These are phyloP conservation scores for Rhyacophila evoluta DNA, from an alignment of 2,888 invertebrate genomes.

Conservation along the genomic window DNA sequence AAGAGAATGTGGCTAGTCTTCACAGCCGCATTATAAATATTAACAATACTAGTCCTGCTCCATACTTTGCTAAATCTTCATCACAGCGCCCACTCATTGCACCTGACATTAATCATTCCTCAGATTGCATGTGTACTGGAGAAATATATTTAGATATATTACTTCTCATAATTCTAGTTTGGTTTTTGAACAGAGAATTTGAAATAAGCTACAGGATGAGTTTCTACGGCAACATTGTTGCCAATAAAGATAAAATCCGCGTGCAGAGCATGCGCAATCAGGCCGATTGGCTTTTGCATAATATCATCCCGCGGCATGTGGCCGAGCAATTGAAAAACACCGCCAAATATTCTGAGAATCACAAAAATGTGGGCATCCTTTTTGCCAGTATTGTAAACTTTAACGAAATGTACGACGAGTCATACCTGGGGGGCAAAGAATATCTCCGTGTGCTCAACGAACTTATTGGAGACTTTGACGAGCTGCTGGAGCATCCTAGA, in stretches of 20 bases:
- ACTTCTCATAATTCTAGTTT: conserved; percentile 87
- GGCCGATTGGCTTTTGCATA: conserved; percentile 95
- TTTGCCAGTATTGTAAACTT: conserved; percentile 98
- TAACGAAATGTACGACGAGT: conserved; percentile 98
- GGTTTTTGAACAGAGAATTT: conserved; percentile 94
- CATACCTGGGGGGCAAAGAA: conserved; percentile 94
- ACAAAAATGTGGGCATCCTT: conserved; percentile 91
- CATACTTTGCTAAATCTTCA: neutral
- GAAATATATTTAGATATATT: conserved; percentile 88
- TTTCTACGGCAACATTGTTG: conserved; percentile 93
- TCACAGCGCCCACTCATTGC: neutral
- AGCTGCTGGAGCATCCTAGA: conserved; percentile 83
- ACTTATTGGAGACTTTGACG: conserved; percentile 96
- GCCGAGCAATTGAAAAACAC: conserved; percentile 93
- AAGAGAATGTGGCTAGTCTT: neutral
- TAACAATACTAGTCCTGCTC: neutral
- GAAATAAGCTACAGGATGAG: conserved; percentile 94
- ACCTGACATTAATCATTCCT: neutral
- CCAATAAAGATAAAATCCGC: conserved; percentile 87
- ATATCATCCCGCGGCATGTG: conserved; percentile 96
- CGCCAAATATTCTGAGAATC: conserved; percentile 94
- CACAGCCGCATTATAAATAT: neutral
- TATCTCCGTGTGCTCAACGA: conserved; percentile 96
- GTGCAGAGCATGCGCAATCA: conserved; percentile 95
- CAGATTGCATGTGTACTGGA: conserved; percentile 45